Evolutionary conservation across 37 sponge, comb jelly and placozoan genomes (phyloP), one percentile per base, ranked within the genome.

Genomic region (Halisarca cf. caerulea): DNA sequence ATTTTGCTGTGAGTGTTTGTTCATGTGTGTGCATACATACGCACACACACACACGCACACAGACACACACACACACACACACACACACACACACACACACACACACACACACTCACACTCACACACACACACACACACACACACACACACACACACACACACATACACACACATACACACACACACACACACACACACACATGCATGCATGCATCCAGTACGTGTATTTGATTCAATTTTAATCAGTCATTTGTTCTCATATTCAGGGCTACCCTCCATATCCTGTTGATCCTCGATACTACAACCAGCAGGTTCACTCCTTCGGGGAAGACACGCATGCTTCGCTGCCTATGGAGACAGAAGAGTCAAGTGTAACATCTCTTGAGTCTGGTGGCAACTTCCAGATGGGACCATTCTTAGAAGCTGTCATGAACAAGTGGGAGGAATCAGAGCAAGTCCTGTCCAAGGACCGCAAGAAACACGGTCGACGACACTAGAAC

Each of bases 381-480:
- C 24, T 37, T 15, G 43, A 37, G 45, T 74, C 77, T 14, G 28
- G 42, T 9, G 74, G 60, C 18, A 58, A 45, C 51, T 84, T 82
- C 44, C 58, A 23, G 0, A 87, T 87, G 84, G 91, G 91, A 3
- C 84, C 87, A 0, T 37, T 91, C 18, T 77, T 91, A 0, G 57
- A 28, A 59, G 84, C 79, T 21, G 82, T 91, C 71, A 25, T 91
- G 57, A 79, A 86, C 15, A 87, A 91, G 66, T 91, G 68, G 59
- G 51, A 59, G 0, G 58, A 58, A 24, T 87, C 87, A 72, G 91
- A 91, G 27, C 68, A 87, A 41, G 28, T 82, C 9, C 82, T 91
- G 23, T 5, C 37, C 39, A 90, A 90, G 58, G 80, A 82, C 25
- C 51, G 51, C 51, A 47, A 47, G 51, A 47, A 47, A 11, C 6